Percentiles rank a stretch among this genome's conserved stretches.
Conservation (phyloP, 2,888 invertebrate genomes). For the Choristoneura rosaceana region DNA sequence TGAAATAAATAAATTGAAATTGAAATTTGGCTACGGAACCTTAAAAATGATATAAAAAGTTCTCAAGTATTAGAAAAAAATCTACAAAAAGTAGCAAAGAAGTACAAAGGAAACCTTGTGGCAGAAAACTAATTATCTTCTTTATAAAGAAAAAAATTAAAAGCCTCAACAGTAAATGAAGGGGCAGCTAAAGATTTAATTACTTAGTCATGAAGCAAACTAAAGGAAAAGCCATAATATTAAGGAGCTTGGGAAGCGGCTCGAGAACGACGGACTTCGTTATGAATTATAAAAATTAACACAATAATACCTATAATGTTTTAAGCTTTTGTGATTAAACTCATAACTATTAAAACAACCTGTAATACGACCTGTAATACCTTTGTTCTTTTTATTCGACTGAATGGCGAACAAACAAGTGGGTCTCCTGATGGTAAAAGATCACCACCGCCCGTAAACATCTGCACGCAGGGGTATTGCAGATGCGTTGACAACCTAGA, state of each 20-base stretch:
- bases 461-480: too few species aligned
- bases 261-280: background rate
- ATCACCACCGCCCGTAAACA: too few species aligned
- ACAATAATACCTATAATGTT: background rate
- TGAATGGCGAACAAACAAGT: too few species aligned
- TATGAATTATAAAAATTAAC: constrained; percentile 1
- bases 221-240: constrained; percentile 24
- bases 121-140: constrained; percentile 39
- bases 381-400: too few species aligned
- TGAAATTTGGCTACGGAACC: too few species aligned
- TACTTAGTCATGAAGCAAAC: constrained; percentile 34
- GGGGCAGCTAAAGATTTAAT: constrained; percentile 35
- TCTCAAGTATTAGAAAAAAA: constrained; percentile 5
- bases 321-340: too few species aligned
- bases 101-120: constrained; percentile 26
- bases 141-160: constrained; percentile 32
- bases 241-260: constrained; percentile 7
- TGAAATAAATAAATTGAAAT: too few species aligned
- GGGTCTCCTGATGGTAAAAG: too few species aligned
- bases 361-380: too few species aligned
- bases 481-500: too few species aligned
- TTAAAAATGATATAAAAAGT: background rate
- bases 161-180: constrained; percentile 36
- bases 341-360: too few species aligned
- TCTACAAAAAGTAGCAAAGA: constrained; percentile 19